Evolutionary conservation across 2,888 invertebrate genomes (phyloP).

Genomic region (Tenthredo amoena): DNA sequence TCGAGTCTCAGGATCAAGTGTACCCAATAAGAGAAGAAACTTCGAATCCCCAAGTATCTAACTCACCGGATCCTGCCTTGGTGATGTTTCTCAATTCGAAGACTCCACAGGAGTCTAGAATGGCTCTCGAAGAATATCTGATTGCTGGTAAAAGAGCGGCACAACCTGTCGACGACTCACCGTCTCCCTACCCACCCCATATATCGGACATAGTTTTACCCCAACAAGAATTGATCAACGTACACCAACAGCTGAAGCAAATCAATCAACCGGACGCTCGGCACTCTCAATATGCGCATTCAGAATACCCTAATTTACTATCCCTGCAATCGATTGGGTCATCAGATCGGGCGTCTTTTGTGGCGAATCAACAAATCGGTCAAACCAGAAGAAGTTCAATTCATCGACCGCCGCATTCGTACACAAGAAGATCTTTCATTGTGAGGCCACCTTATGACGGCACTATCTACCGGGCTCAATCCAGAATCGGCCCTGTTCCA

Average conservation of each 20-base stretch:
- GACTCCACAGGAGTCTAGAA: slow-evolving; percentile 71
- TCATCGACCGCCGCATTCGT: background rate
- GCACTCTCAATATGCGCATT: background rate
- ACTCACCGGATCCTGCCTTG: slow-evolving; percentile 62
- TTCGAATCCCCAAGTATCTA: slow-evolving; percentile 22
- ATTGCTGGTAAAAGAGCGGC: slow-evolving; percentile 50
- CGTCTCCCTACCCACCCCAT: background rate
- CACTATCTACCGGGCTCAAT: background rate
- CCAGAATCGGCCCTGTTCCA: slow-evolving; percentile 43
- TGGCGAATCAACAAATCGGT: background rate
- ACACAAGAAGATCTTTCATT: background rate
- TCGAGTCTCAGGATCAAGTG: background rate
- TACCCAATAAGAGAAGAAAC: background rate
- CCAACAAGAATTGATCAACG: slow-evolving; percentile 8
- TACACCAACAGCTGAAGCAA: background rate
- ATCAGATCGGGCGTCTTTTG: background rate
- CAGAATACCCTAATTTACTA: background rate
- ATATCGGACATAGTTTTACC: slow-evolving; percentile 51
- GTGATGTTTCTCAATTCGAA: slow-evolving; percentile 69
- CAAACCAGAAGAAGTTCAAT: background rate
- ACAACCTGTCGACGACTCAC: background rate
- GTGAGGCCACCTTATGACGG: background rate
- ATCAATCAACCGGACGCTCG: background rate
- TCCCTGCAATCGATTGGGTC: background rate
- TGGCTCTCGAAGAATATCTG: slow-evolving; percentile 68